Conservation (phyloP, 2,113 vertebrate genomes). For the Panthera leo region DNA sequence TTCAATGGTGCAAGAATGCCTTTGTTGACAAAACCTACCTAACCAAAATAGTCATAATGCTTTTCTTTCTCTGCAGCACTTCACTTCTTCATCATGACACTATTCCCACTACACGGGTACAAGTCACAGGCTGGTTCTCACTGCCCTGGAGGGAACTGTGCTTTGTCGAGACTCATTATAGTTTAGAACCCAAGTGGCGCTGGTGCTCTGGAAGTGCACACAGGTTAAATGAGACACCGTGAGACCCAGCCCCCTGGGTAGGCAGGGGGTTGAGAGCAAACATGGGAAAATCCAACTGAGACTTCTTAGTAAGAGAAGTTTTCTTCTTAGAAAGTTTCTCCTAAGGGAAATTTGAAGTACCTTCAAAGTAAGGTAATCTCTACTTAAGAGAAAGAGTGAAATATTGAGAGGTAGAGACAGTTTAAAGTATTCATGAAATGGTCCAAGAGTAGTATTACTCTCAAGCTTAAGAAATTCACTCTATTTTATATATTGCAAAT, state of each 20-base stretch:
- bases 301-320: conserved; percentile 54
- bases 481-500: not conserved
- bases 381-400: not conserved
- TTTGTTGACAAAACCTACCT: not conserved
- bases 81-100: not conserved
- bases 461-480: not conserved
- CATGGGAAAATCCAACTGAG: conserved; percentile 19
- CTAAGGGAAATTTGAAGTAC: not conserved
- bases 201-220: not conserved
- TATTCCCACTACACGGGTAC: not conserved
- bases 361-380: conserved; percentile 22
- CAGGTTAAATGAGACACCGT: not conserved
- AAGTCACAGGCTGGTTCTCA: not conserved
- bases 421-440: not conserved
- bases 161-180: not conserved
- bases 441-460: not conserved
- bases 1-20: not conserved
- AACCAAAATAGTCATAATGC: not conserved
- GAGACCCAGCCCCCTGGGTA: not conserved
- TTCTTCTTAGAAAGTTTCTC: conserved; percentile 54
- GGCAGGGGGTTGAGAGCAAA: not conserved
- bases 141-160: not conserved
- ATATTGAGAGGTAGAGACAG: not conserved
- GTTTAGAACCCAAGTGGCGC: not conserved
- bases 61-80: not conserved